These are phyloP conservation scores for Hypotaenidia okinawae DNA, from an alignment of 2,797 vertebrate species.

Conservation along the genomic window DNA sequence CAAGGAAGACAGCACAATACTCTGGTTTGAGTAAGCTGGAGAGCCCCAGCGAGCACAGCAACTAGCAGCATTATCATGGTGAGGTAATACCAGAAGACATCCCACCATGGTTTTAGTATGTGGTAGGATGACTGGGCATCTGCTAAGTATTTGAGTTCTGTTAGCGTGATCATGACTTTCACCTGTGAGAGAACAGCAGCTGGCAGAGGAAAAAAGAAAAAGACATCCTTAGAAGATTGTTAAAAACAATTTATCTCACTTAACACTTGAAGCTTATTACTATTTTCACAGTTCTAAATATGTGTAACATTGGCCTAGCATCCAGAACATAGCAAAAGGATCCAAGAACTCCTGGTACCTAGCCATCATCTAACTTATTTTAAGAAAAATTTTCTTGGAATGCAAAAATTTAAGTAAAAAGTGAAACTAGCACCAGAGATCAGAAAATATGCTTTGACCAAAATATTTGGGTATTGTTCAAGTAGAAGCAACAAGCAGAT, in stretches of 20 bases:
- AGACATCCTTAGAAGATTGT: not conserved
- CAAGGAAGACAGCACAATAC: constrained; percentile 85
- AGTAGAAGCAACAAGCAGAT: not conserved
- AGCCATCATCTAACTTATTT: not conserved
- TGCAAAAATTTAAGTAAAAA: not conserved
- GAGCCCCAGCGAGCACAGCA: constrained; percentile 81
- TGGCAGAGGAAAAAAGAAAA: constrained; percentile 52
- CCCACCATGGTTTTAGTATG: constrained; percentile 86
- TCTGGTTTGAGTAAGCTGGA: constrained; percentile 84
- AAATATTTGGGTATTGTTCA: not conserved
- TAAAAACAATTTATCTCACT: not conserved
- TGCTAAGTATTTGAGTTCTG: constrained; percentile 83
- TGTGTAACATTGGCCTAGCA: not conserved
- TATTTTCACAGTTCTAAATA: not conserved
- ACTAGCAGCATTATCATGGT: constrained; percentile 86
- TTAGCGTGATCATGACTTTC: constrained; percentile 83
- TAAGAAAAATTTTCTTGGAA: not conserved
- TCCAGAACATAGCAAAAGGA: not conserved
- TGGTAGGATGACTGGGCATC: constrained; percentile 84
- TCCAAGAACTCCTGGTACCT: not conserved
- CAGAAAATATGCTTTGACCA: not conserved
- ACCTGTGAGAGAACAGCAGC: constrained; percentile 66
- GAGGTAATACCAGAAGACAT: constrained; percentile 87
- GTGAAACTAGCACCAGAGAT: not conserved
- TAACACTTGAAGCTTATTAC: not conserved